phyloP scores from a whole-genome alignment of 35 echinoderm and acorn worm species.

The Strongylocentrotus purpuratus region DNA sequence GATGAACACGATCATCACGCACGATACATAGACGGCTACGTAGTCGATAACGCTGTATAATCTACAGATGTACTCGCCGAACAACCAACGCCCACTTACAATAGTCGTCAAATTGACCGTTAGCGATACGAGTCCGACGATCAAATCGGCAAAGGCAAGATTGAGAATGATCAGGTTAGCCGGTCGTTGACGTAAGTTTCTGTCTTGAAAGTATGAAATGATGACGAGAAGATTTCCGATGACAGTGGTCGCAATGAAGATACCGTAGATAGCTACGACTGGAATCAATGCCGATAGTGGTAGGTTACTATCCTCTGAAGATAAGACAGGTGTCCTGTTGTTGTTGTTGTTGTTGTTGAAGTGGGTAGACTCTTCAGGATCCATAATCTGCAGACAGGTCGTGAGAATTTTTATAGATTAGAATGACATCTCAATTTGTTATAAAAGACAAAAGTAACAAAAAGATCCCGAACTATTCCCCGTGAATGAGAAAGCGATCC shows the following conservation, averaged over 20 bases:
- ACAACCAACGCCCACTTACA: constrained; percentile 41
- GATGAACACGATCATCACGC: constrained; percentile 54
- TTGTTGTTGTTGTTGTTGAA: too few relatives aligned
- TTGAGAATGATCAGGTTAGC: constrained; percentile 64
- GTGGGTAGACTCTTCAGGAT: too few relatives aligned
- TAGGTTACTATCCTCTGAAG: not conserved
- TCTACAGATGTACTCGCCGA: constrained; percentile 61
- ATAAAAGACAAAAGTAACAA: too few relatives aligned
- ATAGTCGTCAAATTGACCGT: constrained; percentile 36
- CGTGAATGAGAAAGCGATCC: too few relatives aligned
- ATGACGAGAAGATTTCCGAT: constrained; percentile 57
- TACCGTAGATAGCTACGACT: not conserved
- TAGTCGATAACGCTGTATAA: constrained; percentile 50
- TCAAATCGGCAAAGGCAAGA: constrained; percentile 58
- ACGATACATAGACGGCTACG: constrained; percentile 18
- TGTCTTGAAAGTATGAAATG: constrained; percentile 40
- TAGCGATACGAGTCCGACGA: constrained; percentile 54
- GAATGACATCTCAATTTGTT: too few relatives aligned
- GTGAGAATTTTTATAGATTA: too few relatives aligned
- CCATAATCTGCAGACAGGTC: too few relatives aligned
- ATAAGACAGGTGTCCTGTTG: not conserved
- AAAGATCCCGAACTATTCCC: too few relatives aligned
- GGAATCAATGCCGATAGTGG: not conserved
- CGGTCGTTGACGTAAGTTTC: constrained; percentile 46
- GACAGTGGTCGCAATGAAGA: constrained; percentile 38